Percentiles rank a stretch among this genome's conserved stretches.
These are phyloP conservation scores for Agonopterix alstromeriana DNA, from an alignment of 2,888 invertebrate genomes.

Conservation along the genomic window DNA sequence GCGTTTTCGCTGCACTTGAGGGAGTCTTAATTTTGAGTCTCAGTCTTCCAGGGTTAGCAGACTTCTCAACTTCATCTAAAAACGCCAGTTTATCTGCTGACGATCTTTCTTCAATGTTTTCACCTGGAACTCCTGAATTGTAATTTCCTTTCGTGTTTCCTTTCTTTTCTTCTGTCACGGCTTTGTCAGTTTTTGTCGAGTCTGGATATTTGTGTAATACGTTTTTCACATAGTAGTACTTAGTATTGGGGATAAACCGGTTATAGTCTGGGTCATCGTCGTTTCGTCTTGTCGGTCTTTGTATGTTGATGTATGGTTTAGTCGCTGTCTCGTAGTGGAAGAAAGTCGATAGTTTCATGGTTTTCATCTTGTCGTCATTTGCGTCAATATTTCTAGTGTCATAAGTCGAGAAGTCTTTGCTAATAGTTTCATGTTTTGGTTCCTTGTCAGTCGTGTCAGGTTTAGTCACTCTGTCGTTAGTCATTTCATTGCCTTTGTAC, in stretches of 20 bases:
- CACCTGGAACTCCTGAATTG: conserved; percentile 29
- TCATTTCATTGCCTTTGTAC: conserved; percentile 43
- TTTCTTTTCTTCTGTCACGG: conserved; percentile 17
- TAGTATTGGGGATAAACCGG: conserved; percentile 29
- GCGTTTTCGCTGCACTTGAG: conserved; percentile 47
- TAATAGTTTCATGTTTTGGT: conserved; percentile 32
- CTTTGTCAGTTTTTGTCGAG: conserved; percentile 20
- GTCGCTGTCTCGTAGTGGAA: conserved; percentile 60
- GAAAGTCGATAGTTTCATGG: conserved; percentile 58
- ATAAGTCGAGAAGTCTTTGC: conserved; percentile 55
- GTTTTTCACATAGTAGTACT: conserved; percentile 65
- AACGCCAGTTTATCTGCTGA: conserved; percentile 41
- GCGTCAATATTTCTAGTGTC: conserved; percentile 25
- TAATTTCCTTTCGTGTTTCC: conserved; percentile 11
- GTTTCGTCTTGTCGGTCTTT: conserved; percentile 59
- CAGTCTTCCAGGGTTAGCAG: conserved; percentile 19
- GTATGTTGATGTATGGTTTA: conserved; percentile 45
- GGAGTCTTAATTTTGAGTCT: conserved; percentile 35
- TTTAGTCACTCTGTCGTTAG: conserved; percentile 15
- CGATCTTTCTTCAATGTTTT: conserved; percentile 48
- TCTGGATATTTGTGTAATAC: conserved; percentile 58
- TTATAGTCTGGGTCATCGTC: conserved; percentile 35
- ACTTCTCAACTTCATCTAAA: conserved; percentile 39
- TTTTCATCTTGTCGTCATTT: conserved; percentile 13
- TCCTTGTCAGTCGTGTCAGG: conserved; percentile 15